A percentile compares a stretch with the other conserved stretches of the same genome.
phyloP scores from a whole-genome alignment of 23 tunicate genomes.

The Ciona savignyi region DNA sequence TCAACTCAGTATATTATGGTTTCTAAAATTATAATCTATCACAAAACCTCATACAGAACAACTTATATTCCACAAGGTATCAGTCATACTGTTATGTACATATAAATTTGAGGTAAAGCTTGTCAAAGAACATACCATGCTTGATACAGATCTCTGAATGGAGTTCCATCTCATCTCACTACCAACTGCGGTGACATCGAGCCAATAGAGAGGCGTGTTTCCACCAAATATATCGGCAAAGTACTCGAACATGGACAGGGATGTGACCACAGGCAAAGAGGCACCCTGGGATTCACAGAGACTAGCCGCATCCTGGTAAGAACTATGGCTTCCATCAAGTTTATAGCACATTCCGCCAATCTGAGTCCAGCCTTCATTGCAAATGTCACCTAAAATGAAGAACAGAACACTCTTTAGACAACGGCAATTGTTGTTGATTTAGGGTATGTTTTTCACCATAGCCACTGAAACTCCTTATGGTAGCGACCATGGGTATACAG shows the following conservation, averaged over 20 bases:
- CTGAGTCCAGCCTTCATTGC: conserved; percentile 6
- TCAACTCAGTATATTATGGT: no score
- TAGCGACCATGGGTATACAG: no score
- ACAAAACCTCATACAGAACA: no score
- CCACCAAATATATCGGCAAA: not conserved
- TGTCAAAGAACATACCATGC: not conserved
- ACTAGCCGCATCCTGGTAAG: not conserved
- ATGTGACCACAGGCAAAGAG: not conserved
- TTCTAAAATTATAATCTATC: no score
- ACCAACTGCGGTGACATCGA: not conserved
- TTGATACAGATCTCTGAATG: not conserved
- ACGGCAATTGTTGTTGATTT: no score
- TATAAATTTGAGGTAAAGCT: no score
- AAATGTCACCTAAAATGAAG: conserved; percentile 1
- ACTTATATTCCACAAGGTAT: no score
- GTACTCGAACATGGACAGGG: not conserved
- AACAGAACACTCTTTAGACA: no score
- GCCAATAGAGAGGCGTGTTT: not conserved
- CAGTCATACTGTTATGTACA: no score
- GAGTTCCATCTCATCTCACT: not conserved
- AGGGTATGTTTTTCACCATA: no score
- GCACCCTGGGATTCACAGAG: not conserved
- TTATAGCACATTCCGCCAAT: conserved; percentile 16
- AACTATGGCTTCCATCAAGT: not conserved
- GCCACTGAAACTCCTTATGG: no score